Base-by-base conservation (phyloP, 2,797 vertebrate genomes). In the Etheostoma nigrum region DNA sequence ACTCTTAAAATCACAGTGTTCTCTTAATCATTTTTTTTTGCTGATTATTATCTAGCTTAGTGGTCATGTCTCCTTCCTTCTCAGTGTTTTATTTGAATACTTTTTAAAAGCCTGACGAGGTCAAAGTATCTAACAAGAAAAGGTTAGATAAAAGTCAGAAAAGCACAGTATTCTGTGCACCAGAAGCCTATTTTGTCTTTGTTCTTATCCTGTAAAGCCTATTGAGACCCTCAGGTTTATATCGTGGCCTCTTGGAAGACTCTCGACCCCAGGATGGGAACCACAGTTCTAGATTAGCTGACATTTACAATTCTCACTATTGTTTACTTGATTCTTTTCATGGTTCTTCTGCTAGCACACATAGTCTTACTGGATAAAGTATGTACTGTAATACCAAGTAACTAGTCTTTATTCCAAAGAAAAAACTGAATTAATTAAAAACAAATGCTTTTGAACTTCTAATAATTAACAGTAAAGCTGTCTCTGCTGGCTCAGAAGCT, bases 401-500 rank as follows among this genome's bases (percentile, higher is more conserved):
- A 45, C 16, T 19, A 25, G 1, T 49, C 18, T 15, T 4, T 47
- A 42, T 16, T 14, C 0, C 9, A 10, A 49, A 47, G n/a, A 23
- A 30, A 54, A 57, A 19, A n/a, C 15, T 19, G 23, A 25, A 45
- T 59, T 19, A 60, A 74, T 76, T 27, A 44, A 59, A 30, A 2
- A 52, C 6, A 40, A 70, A 77, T 14, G 44, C 33, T 30, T 78
- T 42, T 54, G n/a, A 66, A 52, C 36, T 68, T 54, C 18, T 15
- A 18, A 9, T 40, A 61, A 71, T n/a, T 62, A 61, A 76, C 2
- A 1, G 44, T 27, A 3, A 54, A 36, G 30, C 63, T 21, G 57
- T 73, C 14, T 82, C 25, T 55, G n/a, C 40, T 77, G 83, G 67
- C 66, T 79, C 75, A 69, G 58, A 76, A 4, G 55, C 68, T n/a